These are phyloP conservation scores for Oophaga pumilio DNA, from an alignment of 2,113 vertebrate species.

Conservation along the genomic window DNA sequence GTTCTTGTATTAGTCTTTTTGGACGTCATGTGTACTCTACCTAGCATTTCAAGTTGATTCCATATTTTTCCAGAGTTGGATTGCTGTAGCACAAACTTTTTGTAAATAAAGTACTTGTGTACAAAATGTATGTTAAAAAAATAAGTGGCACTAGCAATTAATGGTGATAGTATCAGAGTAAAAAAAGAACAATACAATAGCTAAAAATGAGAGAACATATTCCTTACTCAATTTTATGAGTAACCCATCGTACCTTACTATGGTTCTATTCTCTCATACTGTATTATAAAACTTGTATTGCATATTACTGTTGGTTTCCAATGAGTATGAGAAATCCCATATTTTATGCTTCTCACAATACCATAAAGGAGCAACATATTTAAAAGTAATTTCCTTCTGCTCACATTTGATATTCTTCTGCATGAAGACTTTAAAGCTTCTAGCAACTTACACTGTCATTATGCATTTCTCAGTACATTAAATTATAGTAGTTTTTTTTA, in stretches of 20 bases:
- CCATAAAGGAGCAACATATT: background rate
- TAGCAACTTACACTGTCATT: background rate
- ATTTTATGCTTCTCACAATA: background rate
- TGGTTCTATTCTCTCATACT: background rate
- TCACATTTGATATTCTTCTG: background rate
- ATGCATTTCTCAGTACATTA: conserved; percentile 37
- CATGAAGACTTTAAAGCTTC: background rate
- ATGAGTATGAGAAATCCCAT: background rate
- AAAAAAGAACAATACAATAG: too few species aligned
- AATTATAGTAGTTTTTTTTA: conserved; percentile 40
- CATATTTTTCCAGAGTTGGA: too few species aligned
- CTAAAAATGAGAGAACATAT: too few species aligned
- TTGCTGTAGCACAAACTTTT: too few species aligned
- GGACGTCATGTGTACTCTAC: too few species aligned
- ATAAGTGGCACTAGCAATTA: too few species aligned
- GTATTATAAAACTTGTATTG: too few species aligned
- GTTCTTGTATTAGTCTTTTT: too few species aligned
- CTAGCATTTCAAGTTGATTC: too few species aligned
- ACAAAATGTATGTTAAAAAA: too few species aligned
- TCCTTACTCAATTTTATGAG: background rate
- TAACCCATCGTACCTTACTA: background rate
- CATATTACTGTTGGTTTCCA: background rate
- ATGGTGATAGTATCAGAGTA: too few species aligned
- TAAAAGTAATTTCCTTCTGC: background rate
- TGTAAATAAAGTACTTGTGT: too few species aligned